Evolutionary conservation across 2,888 invertebrate genomes (phyloP).

Genomic region (Exocentrus adspersus): DNA sequence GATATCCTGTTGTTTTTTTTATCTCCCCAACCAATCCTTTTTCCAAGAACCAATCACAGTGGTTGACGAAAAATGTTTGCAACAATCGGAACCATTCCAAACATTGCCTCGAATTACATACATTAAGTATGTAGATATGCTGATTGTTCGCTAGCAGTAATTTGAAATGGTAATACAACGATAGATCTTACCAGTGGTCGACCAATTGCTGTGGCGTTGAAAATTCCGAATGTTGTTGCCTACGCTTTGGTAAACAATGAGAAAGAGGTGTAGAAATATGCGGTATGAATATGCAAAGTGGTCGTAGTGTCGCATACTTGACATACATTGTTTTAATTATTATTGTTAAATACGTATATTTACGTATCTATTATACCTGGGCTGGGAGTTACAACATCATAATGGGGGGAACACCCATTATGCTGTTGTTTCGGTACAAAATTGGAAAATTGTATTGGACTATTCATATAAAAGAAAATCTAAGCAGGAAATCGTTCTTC

Average conservation of each 20-base stretch:
- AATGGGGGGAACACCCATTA: too few species aligned
- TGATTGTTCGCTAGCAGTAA: constrained; percentile 12
- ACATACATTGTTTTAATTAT: constrained; percentile 18
- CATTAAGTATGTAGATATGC: constrained; percentile 8
- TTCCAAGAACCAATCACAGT: not conserved
- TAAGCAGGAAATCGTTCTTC: too few species aligned
- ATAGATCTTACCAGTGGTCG: constrained; percentile 28
- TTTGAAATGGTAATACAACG: constrained; percentile 18
- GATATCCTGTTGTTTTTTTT: too few species aligned
- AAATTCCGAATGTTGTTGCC: constrained; percentile 33
- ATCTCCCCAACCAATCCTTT: too few species aligned
- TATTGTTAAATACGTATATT: too few species aligned
- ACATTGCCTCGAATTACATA: constrained; percentile 9
- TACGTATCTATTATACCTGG: not conserved
- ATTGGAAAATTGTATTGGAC: too few species aligned
- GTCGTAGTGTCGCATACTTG: constrained; percentile 19
- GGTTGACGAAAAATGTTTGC: not conserved
- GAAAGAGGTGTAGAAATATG: constrained; percentile 46
- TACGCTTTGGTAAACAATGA: constrained; percentile 45
- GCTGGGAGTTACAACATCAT: too few species aligned
- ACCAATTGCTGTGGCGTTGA: constrained; percentile 27
- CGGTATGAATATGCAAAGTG: constrained; percentile 43
- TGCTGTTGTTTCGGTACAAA: too few species aligned
- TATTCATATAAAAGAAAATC: too few species aligned
- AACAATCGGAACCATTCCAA: not conserved